Percentiles rank a stretch among this genome's conserved stretches.
Conservation (phyloP, 1,140 invertebrate genomes). For the Rhyacophila brunnea region DNA sequence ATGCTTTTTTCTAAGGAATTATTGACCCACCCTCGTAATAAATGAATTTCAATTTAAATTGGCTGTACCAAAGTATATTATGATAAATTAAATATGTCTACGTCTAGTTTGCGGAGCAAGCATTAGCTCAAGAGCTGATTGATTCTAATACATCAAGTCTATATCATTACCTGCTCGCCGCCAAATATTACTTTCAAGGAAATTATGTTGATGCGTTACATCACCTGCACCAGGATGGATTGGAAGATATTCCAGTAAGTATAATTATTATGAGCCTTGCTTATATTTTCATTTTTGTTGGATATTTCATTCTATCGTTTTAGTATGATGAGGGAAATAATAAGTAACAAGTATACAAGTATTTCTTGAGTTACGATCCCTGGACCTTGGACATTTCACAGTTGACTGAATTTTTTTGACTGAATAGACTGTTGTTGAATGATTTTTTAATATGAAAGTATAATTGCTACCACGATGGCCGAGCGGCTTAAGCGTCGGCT, state of each 20-base stretch:
- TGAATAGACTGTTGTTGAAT: no score
- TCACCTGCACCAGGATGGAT: slow-evolving; percentile 9
- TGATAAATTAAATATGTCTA: background rate
- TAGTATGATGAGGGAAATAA: no score
- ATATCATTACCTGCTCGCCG: slow-evolving; percentile 10
- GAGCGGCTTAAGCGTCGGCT: no score
- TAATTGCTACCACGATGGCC: no score
- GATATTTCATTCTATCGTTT: no score
- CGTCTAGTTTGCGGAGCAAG: slow-evolving; percentile 13
- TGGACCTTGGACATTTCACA: no score
- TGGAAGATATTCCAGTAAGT: background rate
- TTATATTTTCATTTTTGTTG: no score
- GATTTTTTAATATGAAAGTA: no score
- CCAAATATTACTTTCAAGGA: slow-evolving; percentile 10
- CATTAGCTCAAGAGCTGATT: slow-evolving; percentile 4
- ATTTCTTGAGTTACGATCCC: no score
- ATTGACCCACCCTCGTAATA: background rate
- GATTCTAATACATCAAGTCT: background rate
- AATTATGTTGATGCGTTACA: slow-evolving; percentile 4
- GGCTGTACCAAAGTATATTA: background rate
- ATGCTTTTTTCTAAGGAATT: background rate
- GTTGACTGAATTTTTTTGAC: no score
- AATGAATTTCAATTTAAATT: background rate
- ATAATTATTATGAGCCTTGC: background rate
- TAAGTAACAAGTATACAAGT: no score